Evolutionary conservation across 2,113 vertebrate species (phyloP).

Genomic region (Callipepla squamata): DNA sequence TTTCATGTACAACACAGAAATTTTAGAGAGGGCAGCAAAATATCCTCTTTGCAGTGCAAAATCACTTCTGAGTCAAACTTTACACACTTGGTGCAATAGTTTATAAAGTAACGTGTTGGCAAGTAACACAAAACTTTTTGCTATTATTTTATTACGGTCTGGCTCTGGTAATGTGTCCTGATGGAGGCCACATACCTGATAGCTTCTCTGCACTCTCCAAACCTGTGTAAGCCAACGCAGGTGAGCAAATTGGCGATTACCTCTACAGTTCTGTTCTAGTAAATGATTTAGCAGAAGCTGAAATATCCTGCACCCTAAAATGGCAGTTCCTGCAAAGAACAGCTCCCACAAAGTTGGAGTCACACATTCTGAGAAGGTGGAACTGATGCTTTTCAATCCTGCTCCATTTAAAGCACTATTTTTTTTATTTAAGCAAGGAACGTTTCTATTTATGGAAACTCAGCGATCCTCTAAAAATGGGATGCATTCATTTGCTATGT

Average conservation of each 20-base stretch:
- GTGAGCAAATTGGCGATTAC: neutral
- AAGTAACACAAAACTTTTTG: neutral
- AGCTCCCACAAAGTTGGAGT: neutral
- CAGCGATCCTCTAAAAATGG: constrained; percentile 20
- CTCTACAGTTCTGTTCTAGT: neutral
- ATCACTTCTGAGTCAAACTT: neutral
- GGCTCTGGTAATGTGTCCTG: neutral
- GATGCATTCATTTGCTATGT: constrained; percentile 6
- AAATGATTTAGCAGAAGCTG: neutral
- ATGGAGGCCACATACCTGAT: neutral
- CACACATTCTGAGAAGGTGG: neutral
- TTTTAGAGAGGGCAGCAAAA: neutral
- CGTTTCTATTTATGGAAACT: constrained; percentile 31
- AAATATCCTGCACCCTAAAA: neutral
- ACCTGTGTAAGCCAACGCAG: neutral
- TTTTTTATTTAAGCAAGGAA: constrained; percentile 9
- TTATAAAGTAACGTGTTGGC: neutral
- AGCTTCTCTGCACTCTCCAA: neutral
- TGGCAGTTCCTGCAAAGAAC: neutral
- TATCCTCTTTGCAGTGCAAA: neutral
- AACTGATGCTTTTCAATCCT: neutral
- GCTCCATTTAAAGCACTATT: neutral
- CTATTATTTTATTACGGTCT: neutral
- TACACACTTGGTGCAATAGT: fast-evolving
- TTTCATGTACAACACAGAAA: neutral